Conservation (phyloP, 2,888 invertebrate genomes). For the Zygaena filipendulae region DNA sequence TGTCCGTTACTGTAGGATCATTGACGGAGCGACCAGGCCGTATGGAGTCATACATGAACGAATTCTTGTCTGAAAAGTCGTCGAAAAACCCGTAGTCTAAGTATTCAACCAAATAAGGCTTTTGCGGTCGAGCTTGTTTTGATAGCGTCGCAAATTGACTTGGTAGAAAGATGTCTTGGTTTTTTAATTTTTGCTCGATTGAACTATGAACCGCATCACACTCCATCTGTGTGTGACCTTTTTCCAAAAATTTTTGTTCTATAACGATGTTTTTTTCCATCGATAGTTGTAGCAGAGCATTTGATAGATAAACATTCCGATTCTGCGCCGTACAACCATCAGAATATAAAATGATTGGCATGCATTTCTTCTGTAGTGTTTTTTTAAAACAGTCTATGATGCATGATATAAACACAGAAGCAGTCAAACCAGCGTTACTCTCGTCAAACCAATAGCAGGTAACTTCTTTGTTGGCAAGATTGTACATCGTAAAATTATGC, state of each 20-base stretch:
- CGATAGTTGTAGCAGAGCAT: conserved; percentile 15
- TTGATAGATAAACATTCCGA: conserved; percentile 11
- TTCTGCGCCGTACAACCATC: conserved; percentile 18
- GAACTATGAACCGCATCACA: conserved; percentile 15
- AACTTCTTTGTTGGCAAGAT: conserved; percentile 14
- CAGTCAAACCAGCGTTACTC: too few relatives aligned
- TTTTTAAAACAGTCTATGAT: too few relatives aligned
- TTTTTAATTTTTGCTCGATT: conserved; percentile 14
- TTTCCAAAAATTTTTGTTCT: conserved; percentile 16
- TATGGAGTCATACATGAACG: conserved; percentile 7
- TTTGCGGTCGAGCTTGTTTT: conserved; percentile 8
- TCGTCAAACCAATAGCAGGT: too few relatives aligned
- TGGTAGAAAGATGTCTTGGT: conserved; percentile 11
- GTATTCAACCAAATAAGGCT: conserved; percentile 4
- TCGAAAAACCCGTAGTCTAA: conserved; percentile 6
- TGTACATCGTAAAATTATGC: conserved; percentile 17
- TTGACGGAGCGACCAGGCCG: conserved; percentile 8
- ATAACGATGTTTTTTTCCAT: conserved; percentile 15
- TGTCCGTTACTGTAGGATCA: conserved; percentile 10
- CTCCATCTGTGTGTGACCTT: conserved; percentile 19
- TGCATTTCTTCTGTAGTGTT: too few relatives aligned
- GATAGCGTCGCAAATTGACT: conserved; percentile 10
- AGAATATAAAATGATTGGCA: conserved; percentile 11
- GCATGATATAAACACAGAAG: too few relatives aligned
- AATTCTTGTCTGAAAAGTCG: conserved; percentile 8